Evolutionary conservation across 2,113 vertebrate genomes (phyloP), one percentile per base, ranked within the genome.

Genomic region (Bagarius yarrelli): DNA sequence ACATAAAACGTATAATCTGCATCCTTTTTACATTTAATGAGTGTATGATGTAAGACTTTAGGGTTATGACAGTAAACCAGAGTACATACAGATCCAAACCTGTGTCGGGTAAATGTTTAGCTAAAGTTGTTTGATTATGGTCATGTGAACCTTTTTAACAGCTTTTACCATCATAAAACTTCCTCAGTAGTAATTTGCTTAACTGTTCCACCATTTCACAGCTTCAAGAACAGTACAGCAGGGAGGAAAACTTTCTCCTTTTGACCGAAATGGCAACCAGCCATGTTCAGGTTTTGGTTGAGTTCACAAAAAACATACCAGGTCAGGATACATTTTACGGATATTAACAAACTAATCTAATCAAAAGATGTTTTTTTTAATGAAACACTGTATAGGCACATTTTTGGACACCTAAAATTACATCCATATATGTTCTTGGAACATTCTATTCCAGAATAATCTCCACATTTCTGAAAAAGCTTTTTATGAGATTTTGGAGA

Each of bases 231-330:
- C 95, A 98, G 89, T 97, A 95, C 92, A 97, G 92, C 1, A 91
- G 92, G 73, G 97, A 99, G 88, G 96, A 96, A 89, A 99, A 98
- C 90, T 97, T 99, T 90, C 93, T 98, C 14, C 93, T 99, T 63
- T 89, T 99, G 89, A 99, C 97, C 55, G 97, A 98, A 91, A 96
- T 99, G 93, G 98, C 98, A 78, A 99, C 98, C 21, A 98, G 90
- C 91, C 98, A 99, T 25, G 96, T 99, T 64, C 96, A 99, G 84
- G 94, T 98, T 78, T 94, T 99, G 57, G 97, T 99, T 83, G 97
- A 99, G 91, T 99, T 99, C 91, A 99, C 97, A 16, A 99, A 99
- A 93, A 97, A 94, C 78, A 94, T 99, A 79, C 97, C 98, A 96
- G 98, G 95, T 97, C 94, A 67, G 78, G 9, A 80, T 72, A 11